Conservation (phyloP, 2,113 vertebrate genomes). For the Cebus imitator region DNA sequence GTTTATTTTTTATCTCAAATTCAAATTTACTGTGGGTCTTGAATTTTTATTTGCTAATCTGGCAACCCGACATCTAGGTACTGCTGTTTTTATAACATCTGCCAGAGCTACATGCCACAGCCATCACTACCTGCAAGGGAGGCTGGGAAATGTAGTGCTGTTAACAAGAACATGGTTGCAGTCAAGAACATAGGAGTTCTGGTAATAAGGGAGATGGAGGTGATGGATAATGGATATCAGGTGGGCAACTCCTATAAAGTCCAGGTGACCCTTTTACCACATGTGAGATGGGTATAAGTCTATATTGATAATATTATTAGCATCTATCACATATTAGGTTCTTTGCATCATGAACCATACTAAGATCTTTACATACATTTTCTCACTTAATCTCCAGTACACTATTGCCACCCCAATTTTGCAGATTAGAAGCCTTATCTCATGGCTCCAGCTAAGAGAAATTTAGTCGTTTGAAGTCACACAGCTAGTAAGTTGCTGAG, state of each 20-base stretch:
- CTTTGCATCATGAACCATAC: not conserved
- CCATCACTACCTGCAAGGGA: not conserved
- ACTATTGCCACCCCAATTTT: not conserved
- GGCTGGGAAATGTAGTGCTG: not conserved
- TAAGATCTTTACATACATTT: not conserved
- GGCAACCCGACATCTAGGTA: not conserved
- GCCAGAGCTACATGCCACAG: not conserved
- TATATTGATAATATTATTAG: not conserved
- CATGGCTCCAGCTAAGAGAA: not conserved
- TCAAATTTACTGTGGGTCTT: not conserved
- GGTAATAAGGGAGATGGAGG: not conserved
- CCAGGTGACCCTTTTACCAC: not conserved
- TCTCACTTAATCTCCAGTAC: not conserved
- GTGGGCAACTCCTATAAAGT: not conserved
- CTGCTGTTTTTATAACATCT: not conserved
- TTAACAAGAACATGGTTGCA: not conserved
- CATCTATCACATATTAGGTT: not conserved
- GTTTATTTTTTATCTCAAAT: not conserved
- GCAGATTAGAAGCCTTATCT: not conserved
- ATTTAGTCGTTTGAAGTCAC: not conserved
- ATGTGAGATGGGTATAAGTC: not conserved
- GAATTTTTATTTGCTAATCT: slow-evolving; percentile 6
- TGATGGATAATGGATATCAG: not conserved
- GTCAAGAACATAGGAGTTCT: not conserved
- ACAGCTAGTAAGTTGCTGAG: not conserved